Conservation (phyloP, 2,888 invertebrate genomes). For the Luperina testacea region DNA sequence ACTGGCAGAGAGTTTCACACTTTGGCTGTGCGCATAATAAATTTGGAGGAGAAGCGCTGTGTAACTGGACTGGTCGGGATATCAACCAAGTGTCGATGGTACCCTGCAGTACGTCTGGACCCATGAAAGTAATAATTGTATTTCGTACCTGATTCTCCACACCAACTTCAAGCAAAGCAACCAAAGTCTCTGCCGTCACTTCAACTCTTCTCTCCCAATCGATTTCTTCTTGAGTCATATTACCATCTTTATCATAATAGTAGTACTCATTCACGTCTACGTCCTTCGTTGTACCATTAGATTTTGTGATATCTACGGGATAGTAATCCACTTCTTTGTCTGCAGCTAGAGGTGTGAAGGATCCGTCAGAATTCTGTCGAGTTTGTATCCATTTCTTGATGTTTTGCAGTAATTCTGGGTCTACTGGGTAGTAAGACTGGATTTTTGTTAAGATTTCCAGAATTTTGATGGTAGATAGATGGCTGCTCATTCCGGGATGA, state of each 20-base stretch:
- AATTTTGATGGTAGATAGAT: slow-evolving; percentile 90
- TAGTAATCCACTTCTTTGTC: slow-evolving; percentile 90
- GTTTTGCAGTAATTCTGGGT: slow-evolving; percentile 90
- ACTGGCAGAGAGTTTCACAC: background rate
- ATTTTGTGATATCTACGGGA: slow-evolving; percentile 82
- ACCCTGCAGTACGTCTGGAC: background rate
- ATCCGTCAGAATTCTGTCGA: slow-evolving; percentile 91
- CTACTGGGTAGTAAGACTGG: slow-evolving; percentile 91
- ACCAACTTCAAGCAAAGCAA: slow-evolving; percentile 91
- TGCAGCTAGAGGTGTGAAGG: slow-evolving; percentile 90
- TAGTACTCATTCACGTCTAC: slow-evolving; percentile 87
- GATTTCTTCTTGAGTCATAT: slow-evolving; percentile 86
- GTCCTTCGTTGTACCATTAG: slow-evolving; percentile 80
- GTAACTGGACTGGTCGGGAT: background rate
- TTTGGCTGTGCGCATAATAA: background rate
- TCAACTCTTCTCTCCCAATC: slow-evolving; percentile 90
- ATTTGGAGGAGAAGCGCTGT: background rate
- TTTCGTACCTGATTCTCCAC: slow-evolving; percentile 87
- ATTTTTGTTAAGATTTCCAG: slow-evolving; percentile 91
- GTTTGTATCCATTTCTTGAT: slow-evolving; percentile 91
- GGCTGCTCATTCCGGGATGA: slow-evolving; percentile 91
- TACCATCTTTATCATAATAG: slow-evolving; percentile 88
- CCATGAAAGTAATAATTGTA: background rate
- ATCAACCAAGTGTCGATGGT: background rate
- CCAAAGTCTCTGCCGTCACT: slow-evolving; percentile 91